These are phyloP conservation scores for Trididemnum miniatum DNA, from an alignment of 23 tunicate genomes.

Conservation along the genomic window DNA sequence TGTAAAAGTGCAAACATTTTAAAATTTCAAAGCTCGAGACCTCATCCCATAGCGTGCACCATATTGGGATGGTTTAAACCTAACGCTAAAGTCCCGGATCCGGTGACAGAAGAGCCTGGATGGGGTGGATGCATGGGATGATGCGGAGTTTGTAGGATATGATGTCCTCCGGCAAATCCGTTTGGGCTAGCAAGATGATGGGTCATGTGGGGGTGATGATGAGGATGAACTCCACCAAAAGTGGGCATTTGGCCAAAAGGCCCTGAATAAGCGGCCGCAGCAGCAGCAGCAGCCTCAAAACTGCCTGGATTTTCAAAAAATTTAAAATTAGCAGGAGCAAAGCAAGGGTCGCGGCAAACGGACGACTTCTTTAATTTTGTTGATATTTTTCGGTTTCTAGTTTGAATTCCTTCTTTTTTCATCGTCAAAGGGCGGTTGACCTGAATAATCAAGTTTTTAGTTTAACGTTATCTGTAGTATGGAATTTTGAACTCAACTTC, in stretches of 20 bases:
- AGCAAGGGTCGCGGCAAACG: slow-evolving; percentile 76
- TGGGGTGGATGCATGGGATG: slow-evolving; percentile 71
- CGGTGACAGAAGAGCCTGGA: slow-evolving; percentile 50
- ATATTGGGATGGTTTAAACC: slow-evolving; percentile 76
- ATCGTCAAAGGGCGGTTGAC: slow-evolving; percentile 98
- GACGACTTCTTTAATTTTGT: slow-evolving; percentile 96
- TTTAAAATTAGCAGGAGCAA: slow-evolving; percentile 79
- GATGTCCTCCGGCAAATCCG: slow-evolving; percentile 72
- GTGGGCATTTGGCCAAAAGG: slow-evolving; percentile 82
- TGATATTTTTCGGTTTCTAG: slow-evolving; percentile 94
- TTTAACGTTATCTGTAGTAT: too few species aligned
- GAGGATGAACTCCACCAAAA: slow-evolving; percentile 71
- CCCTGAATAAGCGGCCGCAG: slow-evolving; percentile 85
- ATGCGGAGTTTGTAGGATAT: slow-evolving; percentile 53
- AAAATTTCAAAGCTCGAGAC: too few species aligned
- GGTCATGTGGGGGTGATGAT: slow-evolving; percentile 59
- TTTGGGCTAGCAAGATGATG: slow-evolving; percentile 61
- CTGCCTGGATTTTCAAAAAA: slow-evolving; percentile 70
- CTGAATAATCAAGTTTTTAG: too few species aligned
- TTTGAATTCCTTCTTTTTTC: slow-evolving; percentile 99
- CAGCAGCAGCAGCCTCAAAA: slow-evolving; percentile 74
- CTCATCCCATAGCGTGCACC: slow-evolving; percentile 92
- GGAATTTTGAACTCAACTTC: too few species aligned
- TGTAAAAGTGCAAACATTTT: too few species aligned
- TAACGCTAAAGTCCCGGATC: slow-evolving; percentile 52